A percentile compares a stretch with the other conserved stretches of the same genome.
phyloP scores from a whole-genome alignment of 2,888 invertebrate species.

The Harpalus rufipes region DNA sequence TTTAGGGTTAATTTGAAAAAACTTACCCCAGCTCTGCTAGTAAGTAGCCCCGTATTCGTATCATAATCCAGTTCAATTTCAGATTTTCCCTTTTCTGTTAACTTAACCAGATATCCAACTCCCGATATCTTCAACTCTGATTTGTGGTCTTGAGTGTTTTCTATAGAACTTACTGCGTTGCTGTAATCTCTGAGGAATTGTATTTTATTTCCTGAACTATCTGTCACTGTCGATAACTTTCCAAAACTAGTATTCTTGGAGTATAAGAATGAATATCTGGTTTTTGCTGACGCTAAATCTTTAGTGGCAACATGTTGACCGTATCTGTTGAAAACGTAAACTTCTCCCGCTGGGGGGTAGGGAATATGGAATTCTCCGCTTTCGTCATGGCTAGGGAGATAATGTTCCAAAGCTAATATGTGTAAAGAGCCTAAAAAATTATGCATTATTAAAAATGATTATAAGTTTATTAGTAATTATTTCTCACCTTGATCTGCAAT shows the following conservation, averaged over 20 bases:
- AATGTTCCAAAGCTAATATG: slow-evolving; percentile 91
- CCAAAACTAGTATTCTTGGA: slow-evolving; percentile 98
- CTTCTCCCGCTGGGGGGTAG: slow-evolving; percentile 94
- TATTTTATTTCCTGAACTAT: slow-evolving; percentile 95
- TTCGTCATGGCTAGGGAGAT: slow-evolving; percentile 91
- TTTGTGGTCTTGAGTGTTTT: slow-evolving; percentile 96
- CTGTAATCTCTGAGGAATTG: slow-evolving; percentile 95
- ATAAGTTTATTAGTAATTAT: neutral
- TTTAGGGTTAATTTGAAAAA: neutral
- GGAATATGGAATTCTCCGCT: slow-evolving; percentile 96
- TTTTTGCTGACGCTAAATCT: slow-evolving; percentile 96
- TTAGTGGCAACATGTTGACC: slow-evolving; percentile 98
- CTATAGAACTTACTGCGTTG: slow-evolving; percentile 93
- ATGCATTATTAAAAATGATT: slow-evolving; percentile 72
- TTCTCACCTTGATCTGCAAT: slow-evolving; percentile 92
- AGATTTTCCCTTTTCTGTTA: slow-evolving; percentile 92
- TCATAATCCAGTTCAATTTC: slow-evolving; percentile 95
- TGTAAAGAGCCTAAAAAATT: slow-evolving; percentile 79
- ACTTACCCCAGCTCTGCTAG: slow-evolving; percentile 89
- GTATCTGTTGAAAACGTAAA: slow-evolving; percentile 95
- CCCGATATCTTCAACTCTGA: slow-evolving; percentile 95
- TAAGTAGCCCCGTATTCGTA: slow-evolving; percentile 91
- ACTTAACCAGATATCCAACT: slow-evolving; percentile 92
- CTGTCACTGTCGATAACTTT: slow-evolving; percentile 94
- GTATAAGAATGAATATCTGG: slow-evolving; percentile 96